Evolutionary conservation across 2,113 vertebrate genomes (phyloP), one percentile per base, ranked within the genome.

Genomic region (Zosterops hypoxanthus): DNA sequence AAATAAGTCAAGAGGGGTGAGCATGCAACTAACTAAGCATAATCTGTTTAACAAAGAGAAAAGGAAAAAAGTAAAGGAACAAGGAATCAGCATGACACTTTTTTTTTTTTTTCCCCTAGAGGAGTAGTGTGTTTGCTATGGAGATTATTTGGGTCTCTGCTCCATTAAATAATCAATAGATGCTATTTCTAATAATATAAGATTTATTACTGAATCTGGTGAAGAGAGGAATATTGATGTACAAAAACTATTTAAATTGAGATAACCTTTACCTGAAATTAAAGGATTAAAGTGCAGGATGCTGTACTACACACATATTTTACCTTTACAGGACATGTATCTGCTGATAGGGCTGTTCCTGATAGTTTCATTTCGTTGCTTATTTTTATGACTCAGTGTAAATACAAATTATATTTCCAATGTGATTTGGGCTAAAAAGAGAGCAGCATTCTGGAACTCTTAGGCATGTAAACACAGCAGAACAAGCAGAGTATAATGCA

Each of bases 71-170:
- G 3, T 2, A 7, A 14, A 81, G 11, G 5, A 36, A 56, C 60
- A 41, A 31, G 2, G 2, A 18, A 20, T 12, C 6, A 28, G 2
- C 3, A 39, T 5, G 0, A 57, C 2, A 56, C 36, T 39, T 39
- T 36, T 36, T 36, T 36, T 36, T 36, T 36, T 50, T 41, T 12
- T 47, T 39, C 70, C 61, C 21, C 29, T 65, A 70, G 18, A 65
- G 1, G 2, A 1, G 8, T 44, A 19, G 8, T n/a, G 10, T 41
- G 3, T 24, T 26, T 79, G 41, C 4, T 16, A 16, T 29, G n/a
- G 6, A 29, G 7, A 33, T 42, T 28, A 61, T 39, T 78, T 73
- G 8, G 1, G 3, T 55, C 7, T 70, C 42, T 79, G 33, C 23
- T 71, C 90, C 28, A 46, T 12, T 41, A 55, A 71, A 11, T 10